phyloP scores from a whole-genome alignment of 2,888 invertebrate species.

The Macrophya annulata region DNA sequence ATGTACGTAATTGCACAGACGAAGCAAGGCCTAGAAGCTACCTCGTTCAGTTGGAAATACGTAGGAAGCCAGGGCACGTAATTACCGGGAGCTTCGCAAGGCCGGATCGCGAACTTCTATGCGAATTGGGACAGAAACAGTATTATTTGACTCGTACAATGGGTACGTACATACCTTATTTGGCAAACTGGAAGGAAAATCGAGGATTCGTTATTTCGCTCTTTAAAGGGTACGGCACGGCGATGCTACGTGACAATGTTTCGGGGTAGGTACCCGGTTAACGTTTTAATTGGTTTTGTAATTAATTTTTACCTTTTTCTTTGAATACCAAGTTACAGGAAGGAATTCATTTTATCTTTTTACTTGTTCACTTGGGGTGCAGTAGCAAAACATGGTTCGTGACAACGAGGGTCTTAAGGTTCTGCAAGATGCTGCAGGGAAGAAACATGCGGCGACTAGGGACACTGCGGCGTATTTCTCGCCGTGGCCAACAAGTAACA shows the following conservation, averaged over 20 bases:
- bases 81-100: constrained; percentile 44
- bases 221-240: neutral
- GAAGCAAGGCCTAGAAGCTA: constrained; percentile 23
- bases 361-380: neutral
- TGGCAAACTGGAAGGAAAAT: constrained; percentile 34
- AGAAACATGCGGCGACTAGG: neutral
- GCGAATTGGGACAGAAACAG: constrained; percentile 43
- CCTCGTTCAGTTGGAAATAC: constrained; percentile 4
- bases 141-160: constrained; percentile 42
- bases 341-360: neutral
- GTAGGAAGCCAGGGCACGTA: constrained; percentile 36
- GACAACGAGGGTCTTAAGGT: neutral
- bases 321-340: neutral
- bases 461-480: neutral
- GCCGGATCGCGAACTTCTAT: constrained; percentile 49
- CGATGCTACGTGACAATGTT: constrained; percentile 25
- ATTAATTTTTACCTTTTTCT: neutral
- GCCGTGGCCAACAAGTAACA: neutral
- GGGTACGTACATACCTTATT: constrained; percentile 32
- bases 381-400: neutral
- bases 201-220: neutral
- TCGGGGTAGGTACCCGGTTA: neutral
- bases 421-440: neutral
- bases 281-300: neutral
- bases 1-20: constrained; percentile 50